phyloP scores from a whole-genome alignment of 92 coral and sea anemone species.

The Blastomussa wellsi region DNA sequence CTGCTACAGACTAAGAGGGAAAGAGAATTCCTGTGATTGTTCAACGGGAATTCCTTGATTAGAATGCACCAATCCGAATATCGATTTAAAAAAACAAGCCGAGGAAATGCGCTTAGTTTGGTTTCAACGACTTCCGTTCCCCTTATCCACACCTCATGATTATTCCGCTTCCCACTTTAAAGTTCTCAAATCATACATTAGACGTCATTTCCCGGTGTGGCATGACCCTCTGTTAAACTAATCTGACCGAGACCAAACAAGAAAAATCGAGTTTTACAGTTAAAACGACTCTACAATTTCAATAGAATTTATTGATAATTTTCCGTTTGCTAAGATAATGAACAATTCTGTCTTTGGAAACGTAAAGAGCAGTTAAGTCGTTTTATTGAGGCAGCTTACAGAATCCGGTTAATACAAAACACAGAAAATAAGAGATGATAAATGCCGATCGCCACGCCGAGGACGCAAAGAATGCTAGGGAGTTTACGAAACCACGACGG shows the following conservation, averaged over 20 bases:
- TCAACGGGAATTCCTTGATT: neutral
- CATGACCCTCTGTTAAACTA: neutral
- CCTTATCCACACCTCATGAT: neutral
- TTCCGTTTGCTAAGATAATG: neutral
- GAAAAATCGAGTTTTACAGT: no score
- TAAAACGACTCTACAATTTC: neutral
- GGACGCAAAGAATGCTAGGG: no score
- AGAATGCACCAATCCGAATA: neutral
- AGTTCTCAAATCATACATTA: neutral
- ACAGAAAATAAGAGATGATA: neutral
- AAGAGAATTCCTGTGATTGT: neutral
- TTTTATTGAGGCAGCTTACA: no score
- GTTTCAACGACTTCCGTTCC: neutral
- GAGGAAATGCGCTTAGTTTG: neutral
- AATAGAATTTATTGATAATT: slow-evolving; percentile 1
- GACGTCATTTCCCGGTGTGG: neutral
- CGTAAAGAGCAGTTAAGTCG: neutral
- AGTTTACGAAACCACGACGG: no score
- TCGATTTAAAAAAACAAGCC: neutral
- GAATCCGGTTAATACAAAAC: no score
- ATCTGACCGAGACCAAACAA: no score
- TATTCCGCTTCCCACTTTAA: neutral
- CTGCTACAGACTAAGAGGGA: neutral
- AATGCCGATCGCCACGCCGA: no score
- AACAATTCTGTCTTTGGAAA: neutral